phyloP scores from a whole-genome alignment of 2,113 vertebrate genomes.

The Malurus elegans region DNA sequence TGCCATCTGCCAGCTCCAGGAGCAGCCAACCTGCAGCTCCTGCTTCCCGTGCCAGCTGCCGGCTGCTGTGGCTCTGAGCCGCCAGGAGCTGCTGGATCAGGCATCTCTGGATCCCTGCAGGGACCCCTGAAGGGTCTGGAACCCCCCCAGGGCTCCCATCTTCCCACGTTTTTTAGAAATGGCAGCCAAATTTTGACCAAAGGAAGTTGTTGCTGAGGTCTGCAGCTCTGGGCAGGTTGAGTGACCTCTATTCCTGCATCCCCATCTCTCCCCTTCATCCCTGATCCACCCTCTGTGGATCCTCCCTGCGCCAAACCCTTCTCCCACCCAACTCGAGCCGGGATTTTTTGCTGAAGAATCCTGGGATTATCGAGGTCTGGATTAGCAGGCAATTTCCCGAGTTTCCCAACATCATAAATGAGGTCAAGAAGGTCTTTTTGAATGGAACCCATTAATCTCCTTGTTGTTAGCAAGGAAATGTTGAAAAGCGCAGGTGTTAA shows the following conservation, averaged over 20 bases:
- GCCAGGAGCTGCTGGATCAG: neutral
- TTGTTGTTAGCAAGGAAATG: conserved; percentile 71
- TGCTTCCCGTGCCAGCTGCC: neutral
- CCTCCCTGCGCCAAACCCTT: neutral
- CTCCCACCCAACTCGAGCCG: neutral
- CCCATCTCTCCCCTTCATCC: neutral
- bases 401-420: conserved; percentile 71
- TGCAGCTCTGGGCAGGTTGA: neutral
- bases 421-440: conserved; percentile 73
- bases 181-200: neutral
- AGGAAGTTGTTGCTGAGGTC: fast-evolving
- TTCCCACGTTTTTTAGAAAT: neutral
- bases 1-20: neutral
- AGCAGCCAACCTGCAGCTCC: neutral
- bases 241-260: neutral
- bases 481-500: conserved; percentile 79
- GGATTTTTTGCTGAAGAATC: conserved; percentile 5
- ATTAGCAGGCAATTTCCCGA: conserved; percentile 76
- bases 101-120: neutral
- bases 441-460: conserved; percentile 79
- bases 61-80: neutral
- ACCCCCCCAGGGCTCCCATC: neutral
- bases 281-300: neutral
- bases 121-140: neutral
- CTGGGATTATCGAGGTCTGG: conserved; percentile 68